A percentile compares a stretch with the other conserved stretches of the same genome.
phyloP scores from a whole-genome alignment of 2,113 vertebrate genomes.

The Gymnobelideus leadbeateri region DNA sequence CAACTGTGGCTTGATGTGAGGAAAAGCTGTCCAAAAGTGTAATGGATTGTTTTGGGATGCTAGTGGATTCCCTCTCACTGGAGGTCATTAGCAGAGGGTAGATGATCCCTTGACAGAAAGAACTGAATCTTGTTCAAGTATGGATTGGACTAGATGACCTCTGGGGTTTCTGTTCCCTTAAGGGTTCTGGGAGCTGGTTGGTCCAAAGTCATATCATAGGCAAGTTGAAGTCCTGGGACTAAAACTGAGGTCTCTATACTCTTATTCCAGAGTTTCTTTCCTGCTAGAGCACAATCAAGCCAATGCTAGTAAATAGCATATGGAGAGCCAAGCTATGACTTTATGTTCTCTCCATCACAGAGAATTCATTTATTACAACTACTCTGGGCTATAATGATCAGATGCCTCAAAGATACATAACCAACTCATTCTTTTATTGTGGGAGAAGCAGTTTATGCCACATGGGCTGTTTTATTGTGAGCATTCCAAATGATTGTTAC shows the following conservation, averaged over 20 bases:
- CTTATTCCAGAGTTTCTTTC: background rate
- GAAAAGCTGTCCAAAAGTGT: background rate
- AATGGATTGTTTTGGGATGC: background rate
- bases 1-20: background rate
- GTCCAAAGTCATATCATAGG: background rate
- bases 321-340: constrained; percentile 59
- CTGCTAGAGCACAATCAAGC: background rate
- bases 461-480: constrained; percentile 84
- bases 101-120: background rate
- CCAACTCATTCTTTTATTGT: constrained; percentile 73
- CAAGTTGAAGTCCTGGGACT: background rate
- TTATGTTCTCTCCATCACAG: constrained; percentile 57
- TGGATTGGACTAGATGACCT: background rate
- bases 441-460: constrained; percentile 83
- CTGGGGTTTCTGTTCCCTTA: background rate
- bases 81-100: background rate
- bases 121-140: background rate
- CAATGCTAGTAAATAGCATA: constrained; percentile 58
- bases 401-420: constrained; percentile 81
- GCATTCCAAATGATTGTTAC: constrained; percentile 84
- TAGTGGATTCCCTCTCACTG: background rate
- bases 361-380: constrained; percentile 72
- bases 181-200: background rate
- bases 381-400: constrained; percentile 73
- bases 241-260: background rate